Base-by-base conservation (phyloP, 1,140 invertebrate species). In the Bombus terrestris region DNA sequence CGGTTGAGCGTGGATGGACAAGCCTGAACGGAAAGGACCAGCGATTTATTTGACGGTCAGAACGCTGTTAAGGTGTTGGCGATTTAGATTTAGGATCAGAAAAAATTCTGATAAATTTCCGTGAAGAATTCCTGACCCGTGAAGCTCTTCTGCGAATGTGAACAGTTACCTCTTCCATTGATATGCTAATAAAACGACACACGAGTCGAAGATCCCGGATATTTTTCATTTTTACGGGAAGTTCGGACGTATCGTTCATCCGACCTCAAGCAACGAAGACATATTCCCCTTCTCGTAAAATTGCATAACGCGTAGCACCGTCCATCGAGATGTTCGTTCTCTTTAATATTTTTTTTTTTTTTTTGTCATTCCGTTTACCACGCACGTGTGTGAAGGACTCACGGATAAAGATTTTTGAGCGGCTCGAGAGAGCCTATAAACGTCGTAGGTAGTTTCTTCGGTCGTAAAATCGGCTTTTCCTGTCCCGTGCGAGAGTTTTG, bases 101-200 rank as follows among this genome's bases (percentile, higher is more conserved):
- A 76, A 43, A 86, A 88, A 89, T 89, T 84, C 69, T 83, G 73
- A 89, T 74, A 86, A 89, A 89, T 89, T 88, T 73, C 71, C 39
- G n/a, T 25, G 62, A 47, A 39, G 35, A 32, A 85, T 71, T 39
- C 15, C 22, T 6, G 15, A 25, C 32, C 9, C 13, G 66, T 28
- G 47, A 68, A 15, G 6, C 9, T 43, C 32, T 43, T 47, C 64
- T 28, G 47, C 77, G 66, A 81, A 81, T 85, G 68, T 66, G 43
- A 37, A 83, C 62, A 18, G 73, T 69, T 69, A 71, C 2, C 39
- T 41, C 57, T 32, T 39, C 10, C 25, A 77, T 83, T 41, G 39
- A 53, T 77, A 83, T 77, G 72, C 72, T 83, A 75, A 83, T 83
- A 12, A 57, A 25, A 22, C 2, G 18, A n/a, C 39, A 2, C 53